These are phyloP conservation scores for Corythucha ciliata DNA, from an alignment of 2,888 invertebrate genomes.

Conservation along the genomic window DNA sequence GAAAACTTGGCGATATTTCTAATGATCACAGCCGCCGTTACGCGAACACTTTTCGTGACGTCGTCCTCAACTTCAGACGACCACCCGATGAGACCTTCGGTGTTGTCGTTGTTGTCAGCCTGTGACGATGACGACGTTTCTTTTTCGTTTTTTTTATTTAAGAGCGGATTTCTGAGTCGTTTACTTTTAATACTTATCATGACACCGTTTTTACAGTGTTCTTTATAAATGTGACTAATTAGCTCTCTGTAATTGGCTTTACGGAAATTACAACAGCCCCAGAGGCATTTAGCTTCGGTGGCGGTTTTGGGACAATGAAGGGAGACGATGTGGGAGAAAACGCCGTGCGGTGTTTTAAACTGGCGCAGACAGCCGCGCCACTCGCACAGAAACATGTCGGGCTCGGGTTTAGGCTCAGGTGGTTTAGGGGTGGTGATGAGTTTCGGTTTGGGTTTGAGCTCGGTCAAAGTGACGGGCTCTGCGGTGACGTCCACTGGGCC, in stretches of 20 bases:
- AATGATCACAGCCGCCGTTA: constrained; percentile 15
- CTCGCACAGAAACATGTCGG: constrained; percentile 18
- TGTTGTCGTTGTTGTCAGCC: no score
- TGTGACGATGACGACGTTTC: no score
- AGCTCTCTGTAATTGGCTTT: constrained; percentile 16
- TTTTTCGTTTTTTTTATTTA: no score
- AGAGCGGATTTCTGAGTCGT: neutral
- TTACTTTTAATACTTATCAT: constrained; percentile 12
- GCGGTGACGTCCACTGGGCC: no score
- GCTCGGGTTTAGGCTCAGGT: no score
- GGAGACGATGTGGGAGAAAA: constrained; percentile 9
- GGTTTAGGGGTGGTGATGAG: no score
- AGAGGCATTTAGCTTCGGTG: constrained; percentile 18
- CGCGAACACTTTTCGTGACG: constrained; percentile 19
- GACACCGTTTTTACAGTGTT: constrained; percentile 12
- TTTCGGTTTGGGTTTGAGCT: no score
- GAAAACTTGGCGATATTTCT: constrained; percentile 12
- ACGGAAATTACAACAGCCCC: constrained; percentile 15
- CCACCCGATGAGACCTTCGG: no score
- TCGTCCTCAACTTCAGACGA: constrained; percentile 15
- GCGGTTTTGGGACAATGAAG: constrained; percentile 18
- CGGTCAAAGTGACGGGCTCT: no score
- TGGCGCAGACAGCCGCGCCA: constrained; percentile 21
- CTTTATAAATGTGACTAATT: constrained; percentile 11
- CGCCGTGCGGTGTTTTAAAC: constrained; percentile 13